A percentile compares a stretch with the other conserved stretches of the same genome.
Evolutionary conservation across 2,113 vertebrate genomes (phyloP).

Genomic region (Rhineura floridana): DNA sequence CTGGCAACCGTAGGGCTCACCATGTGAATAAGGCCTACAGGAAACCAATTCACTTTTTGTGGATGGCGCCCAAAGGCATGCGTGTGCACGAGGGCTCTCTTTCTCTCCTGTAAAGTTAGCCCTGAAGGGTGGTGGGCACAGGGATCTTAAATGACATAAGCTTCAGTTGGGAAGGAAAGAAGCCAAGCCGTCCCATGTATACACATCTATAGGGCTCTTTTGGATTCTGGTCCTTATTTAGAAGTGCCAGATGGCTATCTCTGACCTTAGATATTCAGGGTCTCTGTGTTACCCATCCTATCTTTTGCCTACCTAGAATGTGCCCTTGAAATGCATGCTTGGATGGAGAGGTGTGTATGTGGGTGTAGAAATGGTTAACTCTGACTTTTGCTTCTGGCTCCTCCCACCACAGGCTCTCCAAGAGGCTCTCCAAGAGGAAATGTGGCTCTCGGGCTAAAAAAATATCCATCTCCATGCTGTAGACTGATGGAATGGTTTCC

Average conservation of each 20-base stretch:
- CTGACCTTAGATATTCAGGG: not conserved
- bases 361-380: no score
- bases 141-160: not conserved
- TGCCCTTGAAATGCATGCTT: no score
- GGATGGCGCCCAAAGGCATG: not conserved
- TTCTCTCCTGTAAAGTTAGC: not conserved
- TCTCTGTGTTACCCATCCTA: not conserved
- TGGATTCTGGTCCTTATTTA: not conserved
- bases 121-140: not conserved
- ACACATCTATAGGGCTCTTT: no score
- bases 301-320: no score
- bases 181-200: not conserved
- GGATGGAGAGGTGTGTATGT: no score
- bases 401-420: no score
- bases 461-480: no score
- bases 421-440: no score
- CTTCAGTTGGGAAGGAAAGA: not conserved
- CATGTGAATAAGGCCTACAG: not conserved
- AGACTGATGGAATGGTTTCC: no score
- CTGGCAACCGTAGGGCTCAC: not conserved
- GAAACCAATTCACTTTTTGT: not conserved
- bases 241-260: not conserved
- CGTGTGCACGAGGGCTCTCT: no score
- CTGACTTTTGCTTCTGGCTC: no score
- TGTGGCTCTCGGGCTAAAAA: no score